Percentiles rank a stretch among this genome's conserved stretches.
Evolutionary conservation across 2,797 vertebrate genomes (phyloP).

Genomic region (Acanthurus leucopareius): DNA sequence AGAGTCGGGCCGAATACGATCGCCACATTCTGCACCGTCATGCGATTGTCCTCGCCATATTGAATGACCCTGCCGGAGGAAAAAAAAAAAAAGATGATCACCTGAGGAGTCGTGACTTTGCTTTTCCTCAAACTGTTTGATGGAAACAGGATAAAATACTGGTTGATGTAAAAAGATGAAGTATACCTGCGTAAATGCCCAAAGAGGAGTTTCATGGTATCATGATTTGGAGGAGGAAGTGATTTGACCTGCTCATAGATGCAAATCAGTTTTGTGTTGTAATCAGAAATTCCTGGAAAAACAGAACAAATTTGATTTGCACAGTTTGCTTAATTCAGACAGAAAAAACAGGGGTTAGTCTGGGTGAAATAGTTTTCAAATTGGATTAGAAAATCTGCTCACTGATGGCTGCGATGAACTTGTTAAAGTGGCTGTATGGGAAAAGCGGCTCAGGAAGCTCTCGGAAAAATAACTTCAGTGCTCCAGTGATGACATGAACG

Average conservation of each 20-base stretch:
- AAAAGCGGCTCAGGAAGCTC: slow-evolving; percentile 94
- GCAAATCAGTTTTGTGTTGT: slow-evolving; percentile 73
- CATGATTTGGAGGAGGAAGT: slow-evolving; percentile 88
- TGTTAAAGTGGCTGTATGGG: slow-evolving; percentile 91
- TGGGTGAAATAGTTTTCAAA: neutral
- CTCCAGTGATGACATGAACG: slow-evolving; percentile 95
- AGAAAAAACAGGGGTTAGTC: neutral
- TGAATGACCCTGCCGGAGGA: slow-evolving; percentile 87
- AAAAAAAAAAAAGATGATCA: neutral
- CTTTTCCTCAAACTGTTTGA: neutral
- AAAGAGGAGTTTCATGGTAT: slow-evolving; percentile 93
- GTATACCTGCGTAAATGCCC: slow-evolving; percentile 92
- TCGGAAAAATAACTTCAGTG: slow-evolving; percentile 95
- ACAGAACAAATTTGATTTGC: neutral
- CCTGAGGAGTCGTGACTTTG: neutral
- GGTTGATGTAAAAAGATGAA: neutral
- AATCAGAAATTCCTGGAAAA: slow-evolving; percentile 88
- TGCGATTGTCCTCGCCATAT: slow-evolving; percentile 91
- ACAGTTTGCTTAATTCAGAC: neutral
- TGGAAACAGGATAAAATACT: neutral
- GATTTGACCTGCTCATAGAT: slow-evolving; percentile 88
- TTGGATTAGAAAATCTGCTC: slow-evolving; percentile 22
- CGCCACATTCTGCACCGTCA: slow-evolving; percentile 94
- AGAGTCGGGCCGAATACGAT: slow-evolving; percentile 97
- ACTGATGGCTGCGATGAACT: slow-evolving; percentile 83